Evolutionary conservation across 2,888 invertebrate species (phyloP).

Genomic region (Caenorhabditis becei): DNA sequence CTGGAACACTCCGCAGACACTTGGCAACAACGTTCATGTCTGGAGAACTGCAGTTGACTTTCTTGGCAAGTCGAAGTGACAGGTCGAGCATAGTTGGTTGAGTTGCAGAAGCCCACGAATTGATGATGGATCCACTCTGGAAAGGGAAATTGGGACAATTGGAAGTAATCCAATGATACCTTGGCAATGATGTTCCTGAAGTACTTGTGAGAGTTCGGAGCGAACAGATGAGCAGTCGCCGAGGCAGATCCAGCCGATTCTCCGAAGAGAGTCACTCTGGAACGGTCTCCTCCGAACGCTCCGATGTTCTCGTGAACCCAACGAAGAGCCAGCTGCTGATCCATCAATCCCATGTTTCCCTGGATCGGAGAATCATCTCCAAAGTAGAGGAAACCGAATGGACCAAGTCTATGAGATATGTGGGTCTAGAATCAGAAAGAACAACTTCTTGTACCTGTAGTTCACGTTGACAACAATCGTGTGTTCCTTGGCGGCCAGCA

Average conservation of each 20-base stretch:
- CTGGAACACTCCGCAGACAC: constrained; percentile 86
- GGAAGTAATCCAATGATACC: constrained; percentile 49
- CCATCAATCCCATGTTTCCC: constrained; percentile 94
- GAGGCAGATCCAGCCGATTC: constrained; percentile 94
- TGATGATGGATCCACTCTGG: constrained; percentile 93
- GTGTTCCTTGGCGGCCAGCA: constrained; percentile 81
- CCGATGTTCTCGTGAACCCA: constrained; percentile 95
- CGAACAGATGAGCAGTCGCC: constrained; percentile 86
- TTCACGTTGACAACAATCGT: constrained; percentile 81
- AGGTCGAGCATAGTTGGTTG: constrained; percentile 85
- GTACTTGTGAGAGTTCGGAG: constrained; percentile 90
- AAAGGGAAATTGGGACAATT: constrained; percentile 81
- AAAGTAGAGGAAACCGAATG: constrained; percentile 94
- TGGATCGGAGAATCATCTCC: constrained; percentile 88
- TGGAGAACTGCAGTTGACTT: constrained; percentile 79
- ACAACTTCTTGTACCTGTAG: constrained; percentile 69
- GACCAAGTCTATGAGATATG: constrained; percentile 87
- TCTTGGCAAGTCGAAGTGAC: constrained; percentile 72
- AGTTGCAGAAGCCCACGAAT: constrained; percentile 93
- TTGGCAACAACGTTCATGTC: constrained; percentile 84
- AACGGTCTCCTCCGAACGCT: constrained; percentile 93
- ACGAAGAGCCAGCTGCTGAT: constrained; percentile 92
- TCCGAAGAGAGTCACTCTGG: constrained; percentile 85
- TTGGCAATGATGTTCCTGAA: constrained; percentile 81
- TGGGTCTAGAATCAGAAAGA: too few relatives aligned